These are phyloP conservation scores for Pseudois nayaur DNA, from an alignment of 2,113 vertebrate genomes.

Conservation along the genomic window DNA sequence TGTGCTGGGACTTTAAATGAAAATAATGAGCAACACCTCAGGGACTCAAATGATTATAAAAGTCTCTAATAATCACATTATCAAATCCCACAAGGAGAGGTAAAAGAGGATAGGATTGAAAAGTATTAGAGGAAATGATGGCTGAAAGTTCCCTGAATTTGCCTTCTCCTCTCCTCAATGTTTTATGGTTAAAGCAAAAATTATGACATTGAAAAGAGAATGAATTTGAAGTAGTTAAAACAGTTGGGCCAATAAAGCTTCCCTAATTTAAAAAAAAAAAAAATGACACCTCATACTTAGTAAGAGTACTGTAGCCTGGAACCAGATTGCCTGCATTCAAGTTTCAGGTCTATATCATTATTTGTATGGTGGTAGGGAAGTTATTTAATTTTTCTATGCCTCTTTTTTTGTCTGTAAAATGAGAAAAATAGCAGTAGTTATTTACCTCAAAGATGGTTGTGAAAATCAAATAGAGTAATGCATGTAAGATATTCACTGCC, in stretches of 20 bases:
- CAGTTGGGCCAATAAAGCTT: not conserved
- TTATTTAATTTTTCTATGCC: not conserved
- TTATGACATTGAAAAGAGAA: not conserved
- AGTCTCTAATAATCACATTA: not conserved
- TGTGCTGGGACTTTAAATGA: not conserved
- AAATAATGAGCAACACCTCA: not conserved
- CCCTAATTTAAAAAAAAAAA: not conserved
- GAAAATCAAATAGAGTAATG: not conserved
- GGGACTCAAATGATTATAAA: not conserved
- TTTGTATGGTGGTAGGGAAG: not conserved
- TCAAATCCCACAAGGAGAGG: not conserved
- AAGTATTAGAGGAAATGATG: not conserved
- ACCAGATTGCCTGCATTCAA: not conserved
- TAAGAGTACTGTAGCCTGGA: not conserved
- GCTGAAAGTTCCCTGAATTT: not conserved
- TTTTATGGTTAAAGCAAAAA: not conserved
- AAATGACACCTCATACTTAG: not conserved
- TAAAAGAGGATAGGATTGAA: not conserved
- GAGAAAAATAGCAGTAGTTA: not conserved
- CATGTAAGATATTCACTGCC: not conserved
- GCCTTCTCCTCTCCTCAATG: not conserved
- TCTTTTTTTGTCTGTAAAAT: not conserved
- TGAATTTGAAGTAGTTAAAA: not conserved
- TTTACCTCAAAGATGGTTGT: not conserved
- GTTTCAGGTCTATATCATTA: not conserved